phyloP scores from a whole-genome alignment of 2,888 invertebrate species.

The Bruchidius siliquastri region DNA sequence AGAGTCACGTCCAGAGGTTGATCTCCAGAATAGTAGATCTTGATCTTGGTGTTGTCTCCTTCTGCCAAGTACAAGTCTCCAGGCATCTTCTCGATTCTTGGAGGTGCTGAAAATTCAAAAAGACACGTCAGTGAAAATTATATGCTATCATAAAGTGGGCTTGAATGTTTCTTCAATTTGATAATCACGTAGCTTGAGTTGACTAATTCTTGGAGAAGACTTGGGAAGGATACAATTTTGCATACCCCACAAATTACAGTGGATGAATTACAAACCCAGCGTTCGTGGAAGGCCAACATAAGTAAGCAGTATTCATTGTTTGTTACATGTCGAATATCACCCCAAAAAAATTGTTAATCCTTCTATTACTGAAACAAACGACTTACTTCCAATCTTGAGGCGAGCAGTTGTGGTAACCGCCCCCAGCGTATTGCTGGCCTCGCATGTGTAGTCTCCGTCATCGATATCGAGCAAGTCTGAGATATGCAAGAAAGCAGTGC shows the following conservation, averaged over 20 bases:
- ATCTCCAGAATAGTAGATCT: constrained; percentile 94
- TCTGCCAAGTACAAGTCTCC: constrained; percentile 86
- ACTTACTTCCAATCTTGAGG: constrained; percentile 84
- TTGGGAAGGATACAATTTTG: too few species aligned
- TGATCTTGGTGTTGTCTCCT: constrained; percentile 95
- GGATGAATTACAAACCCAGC: too few species aligned
- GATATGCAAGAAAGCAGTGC: constrained; percentile 80
- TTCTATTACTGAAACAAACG: too few species aligned
- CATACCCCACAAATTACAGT: background rate
- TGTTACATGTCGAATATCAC: too few species aligned
- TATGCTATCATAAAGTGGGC: constrained; percentile 4
- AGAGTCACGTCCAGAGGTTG: constrained; percentile 89
- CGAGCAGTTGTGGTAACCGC: constrained; percentile 82
- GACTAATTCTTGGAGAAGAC: too few species aligned
- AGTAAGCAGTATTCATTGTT: too few species aligned
- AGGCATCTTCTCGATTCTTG: constrained; percentile 86
- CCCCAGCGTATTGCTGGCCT: constrained; percentile 90
- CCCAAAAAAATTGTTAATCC: too few species aligned
- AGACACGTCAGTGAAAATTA: background rate
- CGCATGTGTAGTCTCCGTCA: constrained; percentile 94
- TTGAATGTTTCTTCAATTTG: too few species aligned
- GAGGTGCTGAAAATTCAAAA: constrained; percentile 63
- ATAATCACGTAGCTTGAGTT: too few species aligned
- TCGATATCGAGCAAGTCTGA: constrained; percentile 85
- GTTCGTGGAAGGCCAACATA: too few species aligned